phyloP scores from a whole-genome alignment of 2,797 vertebrate species.

The Sebastes steindachneri region DNA sequence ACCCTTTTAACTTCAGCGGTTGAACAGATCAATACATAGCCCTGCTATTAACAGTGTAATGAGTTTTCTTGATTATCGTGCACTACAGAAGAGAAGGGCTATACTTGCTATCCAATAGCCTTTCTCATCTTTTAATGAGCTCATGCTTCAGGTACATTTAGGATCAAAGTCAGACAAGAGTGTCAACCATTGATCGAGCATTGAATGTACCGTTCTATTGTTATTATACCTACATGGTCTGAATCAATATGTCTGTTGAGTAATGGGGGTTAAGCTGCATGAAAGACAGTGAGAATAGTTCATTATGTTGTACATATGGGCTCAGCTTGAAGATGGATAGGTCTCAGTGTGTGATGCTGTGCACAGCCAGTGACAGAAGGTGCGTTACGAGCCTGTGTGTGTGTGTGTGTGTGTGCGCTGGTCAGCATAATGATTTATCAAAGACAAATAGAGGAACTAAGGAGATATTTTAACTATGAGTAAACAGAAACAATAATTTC shows the following conservation, averaged over 20 bases:
- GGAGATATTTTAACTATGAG: background rate
- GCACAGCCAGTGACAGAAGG: background rate
- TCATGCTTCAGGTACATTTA: background rate
- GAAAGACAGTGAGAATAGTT: background rate
- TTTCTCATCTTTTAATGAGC: background rate
- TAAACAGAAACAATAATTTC: background rate
- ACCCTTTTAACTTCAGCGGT: background rate
- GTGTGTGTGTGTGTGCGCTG: background rate
- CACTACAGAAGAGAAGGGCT: background rate
- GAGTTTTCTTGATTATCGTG: background rate
- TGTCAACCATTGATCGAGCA: background rate
- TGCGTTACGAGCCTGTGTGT: background rate
- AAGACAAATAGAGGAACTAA: background rate
- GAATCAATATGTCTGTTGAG: background rate
- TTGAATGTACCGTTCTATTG: background rate
- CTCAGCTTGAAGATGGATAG: background rate
- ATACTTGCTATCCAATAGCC: background rate
- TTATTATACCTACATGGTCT: background rate
- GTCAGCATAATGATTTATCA: background rate
- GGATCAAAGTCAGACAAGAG: background rate
- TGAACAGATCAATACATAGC: background rate
- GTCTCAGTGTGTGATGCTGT: background rate
- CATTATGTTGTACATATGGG: background rate
- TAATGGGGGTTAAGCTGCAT: background rate
- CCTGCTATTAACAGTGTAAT: background rate